phyloP scores from a whole-genome alignment of 2,113 vertebrate genomes.

The Bos javanicus region DNA sequence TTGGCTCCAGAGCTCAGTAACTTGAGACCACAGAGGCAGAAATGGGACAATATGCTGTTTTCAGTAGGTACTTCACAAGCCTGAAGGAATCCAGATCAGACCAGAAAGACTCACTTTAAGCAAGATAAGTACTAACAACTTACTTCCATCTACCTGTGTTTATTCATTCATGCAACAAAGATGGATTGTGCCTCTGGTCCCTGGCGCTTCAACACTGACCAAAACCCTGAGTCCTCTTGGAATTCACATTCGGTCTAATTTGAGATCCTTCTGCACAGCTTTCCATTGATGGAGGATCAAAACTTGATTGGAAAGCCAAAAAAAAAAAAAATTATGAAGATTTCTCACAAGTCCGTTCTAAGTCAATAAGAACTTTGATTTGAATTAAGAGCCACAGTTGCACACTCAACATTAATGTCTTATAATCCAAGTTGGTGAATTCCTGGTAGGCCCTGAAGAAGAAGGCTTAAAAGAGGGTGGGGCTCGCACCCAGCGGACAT shows the following conservation, averaged over 20 bases:
- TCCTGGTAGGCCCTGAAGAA: background rate
- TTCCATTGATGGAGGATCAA: background rate
- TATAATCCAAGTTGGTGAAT: background rate
- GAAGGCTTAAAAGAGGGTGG: background rate
- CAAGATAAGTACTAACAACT: background rate
- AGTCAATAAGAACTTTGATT: background rate
- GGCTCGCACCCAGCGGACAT: too few species aligned
- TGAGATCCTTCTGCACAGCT: background rate
- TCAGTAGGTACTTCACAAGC: background rate
- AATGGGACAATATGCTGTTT: background rate
- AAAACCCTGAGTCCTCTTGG: background rate
- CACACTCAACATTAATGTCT: background rate
- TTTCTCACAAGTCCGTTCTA: background rate
- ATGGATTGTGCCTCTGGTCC: background rate
- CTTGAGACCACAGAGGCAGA: background rate
- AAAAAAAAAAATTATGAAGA: background rate
- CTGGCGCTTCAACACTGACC: background rate
- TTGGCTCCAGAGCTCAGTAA: background rate
- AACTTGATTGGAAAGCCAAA: background rate
- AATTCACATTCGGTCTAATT: background rate
- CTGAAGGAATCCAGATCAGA: background rate
- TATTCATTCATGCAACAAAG: background rate
- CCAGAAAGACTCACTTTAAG: background rate
- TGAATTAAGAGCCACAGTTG: background rate
- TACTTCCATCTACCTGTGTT: background rate